Evolutionary conservation across 1,140 invertebrate genomes (phyloP).

Genomic region (Drosophila triauraria): DNA sequence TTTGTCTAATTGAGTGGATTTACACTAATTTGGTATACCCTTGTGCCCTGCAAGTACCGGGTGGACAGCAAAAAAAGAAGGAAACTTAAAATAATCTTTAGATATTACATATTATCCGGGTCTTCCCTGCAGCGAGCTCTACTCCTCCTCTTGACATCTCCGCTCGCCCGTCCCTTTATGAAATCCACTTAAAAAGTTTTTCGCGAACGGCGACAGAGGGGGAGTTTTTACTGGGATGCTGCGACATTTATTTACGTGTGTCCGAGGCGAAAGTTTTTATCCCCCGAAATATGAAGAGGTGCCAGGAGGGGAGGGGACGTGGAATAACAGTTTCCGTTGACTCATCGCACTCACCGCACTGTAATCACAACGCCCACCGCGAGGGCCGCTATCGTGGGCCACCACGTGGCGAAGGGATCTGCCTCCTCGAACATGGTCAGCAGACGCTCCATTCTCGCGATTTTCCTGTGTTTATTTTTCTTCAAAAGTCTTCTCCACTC

Average conservation of each 20-base stretch:
- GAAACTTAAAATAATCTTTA: conserved; percentile 62
- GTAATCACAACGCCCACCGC: conserved; percentile 77
- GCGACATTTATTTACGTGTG: conserved; percentile 76
- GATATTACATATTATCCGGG: conserved; percentile 77
- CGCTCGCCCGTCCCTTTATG: conserved; percentile 43
- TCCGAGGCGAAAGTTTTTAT: conserved; percentile 64
- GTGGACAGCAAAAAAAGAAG: conserved; percentile 6
- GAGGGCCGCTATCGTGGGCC: conserved; percentile 80
- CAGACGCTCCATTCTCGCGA: conserved; percentile 60
- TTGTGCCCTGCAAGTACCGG: background rate
- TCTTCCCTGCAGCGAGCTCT: conserved; percentile 21
- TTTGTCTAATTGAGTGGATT: background rate
- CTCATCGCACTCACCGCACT: conserved; percentile 79
- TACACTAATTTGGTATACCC: background rate
- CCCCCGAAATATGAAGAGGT: conserved; percentile 34
- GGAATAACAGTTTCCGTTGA: conserved; percentile 50
- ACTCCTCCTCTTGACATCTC: conserved; percentile 2
- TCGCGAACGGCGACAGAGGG: conserved; percentile 41
- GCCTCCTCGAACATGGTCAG: conserved; percentile 78
- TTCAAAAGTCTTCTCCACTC: background rate
- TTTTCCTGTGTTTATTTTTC: background rate
- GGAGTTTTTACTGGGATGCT: conserved; percentile 50
- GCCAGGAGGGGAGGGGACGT: background rate
- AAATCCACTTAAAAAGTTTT: conserved; percentile 81
- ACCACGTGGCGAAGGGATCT: conserved; percentile 84